Percentiles rank a stretch among this genome's conserved stretches.
Conservation (phyloP, 2,113 vertebrate species). For the Cavia aperea region DNA sequence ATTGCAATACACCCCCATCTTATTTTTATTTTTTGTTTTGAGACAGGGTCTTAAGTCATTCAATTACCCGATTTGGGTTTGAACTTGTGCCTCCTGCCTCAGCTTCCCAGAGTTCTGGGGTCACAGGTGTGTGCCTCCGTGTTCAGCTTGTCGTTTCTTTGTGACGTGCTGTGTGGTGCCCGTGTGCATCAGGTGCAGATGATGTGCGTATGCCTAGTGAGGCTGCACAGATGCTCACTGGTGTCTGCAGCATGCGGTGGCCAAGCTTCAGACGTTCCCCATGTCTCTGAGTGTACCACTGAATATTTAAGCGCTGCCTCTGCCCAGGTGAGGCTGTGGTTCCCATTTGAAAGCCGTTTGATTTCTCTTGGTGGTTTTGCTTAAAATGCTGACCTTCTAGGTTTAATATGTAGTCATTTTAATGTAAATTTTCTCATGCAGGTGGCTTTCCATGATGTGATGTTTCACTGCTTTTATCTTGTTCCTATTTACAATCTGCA, state of each 20-base stretch:
- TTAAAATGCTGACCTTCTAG: neutral
- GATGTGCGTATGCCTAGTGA: fast-evolving
- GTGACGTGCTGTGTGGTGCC: neutral
- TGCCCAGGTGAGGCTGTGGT: neutral
- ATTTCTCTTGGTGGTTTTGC: neutral
- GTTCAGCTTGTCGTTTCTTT: neutral
- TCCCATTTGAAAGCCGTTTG: neutral
- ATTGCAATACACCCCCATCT: neutral
- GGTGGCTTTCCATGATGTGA: neutral
- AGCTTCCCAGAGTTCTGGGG: neutral
- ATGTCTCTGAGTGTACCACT: neutral
- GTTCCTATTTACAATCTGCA: neutral
- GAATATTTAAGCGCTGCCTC: neutral
- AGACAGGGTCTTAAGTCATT: neutral
- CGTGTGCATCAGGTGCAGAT: fast-evolving
- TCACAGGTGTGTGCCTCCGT: neutral
- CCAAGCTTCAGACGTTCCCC: neutral
- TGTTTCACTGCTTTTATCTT: neutral
- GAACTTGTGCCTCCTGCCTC: neutral
- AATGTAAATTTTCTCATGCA: neutral
- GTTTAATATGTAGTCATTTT: neutral
- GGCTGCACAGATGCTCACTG: neutral
- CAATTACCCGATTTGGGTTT: neutral
- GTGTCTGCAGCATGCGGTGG: neutral
- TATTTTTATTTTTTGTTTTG: neutral